Evolutionary conservation across 2,797 vertebrate species (phyloP), one percentile per base, ranked within the genome.

Genomic region (Somateria mollissima): DNA sequence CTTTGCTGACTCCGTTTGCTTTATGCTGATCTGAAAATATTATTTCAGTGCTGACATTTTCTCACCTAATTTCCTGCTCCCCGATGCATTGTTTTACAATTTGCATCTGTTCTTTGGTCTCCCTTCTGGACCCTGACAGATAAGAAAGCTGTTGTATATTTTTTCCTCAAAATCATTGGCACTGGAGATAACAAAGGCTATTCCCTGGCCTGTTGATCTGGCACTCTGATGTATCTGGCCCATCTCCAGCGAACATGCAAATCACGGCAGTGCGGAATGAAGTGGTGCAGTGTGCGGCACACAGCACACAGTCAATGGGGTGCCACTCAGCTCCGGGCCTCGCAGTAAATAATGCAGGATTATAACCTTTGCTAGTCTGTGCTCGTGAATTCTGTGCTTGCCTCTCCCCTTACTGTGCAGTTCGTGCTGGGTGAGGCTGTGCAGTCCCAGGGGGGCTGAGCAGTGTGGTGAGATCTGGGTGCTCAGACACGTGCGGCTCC

Each of bases 291-390:
- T 94, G 96, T 96, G 92, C 92, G 76, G 89, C 41, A 36, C 95
- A 82, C 85, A 81, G 91, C 91, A 45, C 79, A 39, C 87, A 90
- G 87, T 96, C 96, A 95, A 91, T 94, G 94, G 66, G 87, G 92
- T 90, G 90, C 80, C 92, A 91, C 95, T 92, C 94, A 96, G 88
- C 94, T 90, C 90, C 4, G 4, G 81, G 61, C 64, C 91, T 34
- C 56, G 73, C 91, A 96, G 91, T 96, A 96, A 94, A 96, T 96
- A 91, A 95, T 86, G 85, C 85, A 88, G 94, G 94, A 95, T 94
- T 94, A 90, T 78, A 81, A 87, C 94, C 82, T 93, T 84, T 92
- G 87, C 87, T 34, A 41, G 60, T 81, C 87, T 84, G 77, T 1
- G 32, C 89, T 49, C 79, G 43, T 57, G 70, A 78, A 25, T 77